Percentiles rank a stretch among this genome's conserved stretches.
Conservation (phyloP, 2,113 vertebrate species). For the Festucalex cinctus region DNA sequence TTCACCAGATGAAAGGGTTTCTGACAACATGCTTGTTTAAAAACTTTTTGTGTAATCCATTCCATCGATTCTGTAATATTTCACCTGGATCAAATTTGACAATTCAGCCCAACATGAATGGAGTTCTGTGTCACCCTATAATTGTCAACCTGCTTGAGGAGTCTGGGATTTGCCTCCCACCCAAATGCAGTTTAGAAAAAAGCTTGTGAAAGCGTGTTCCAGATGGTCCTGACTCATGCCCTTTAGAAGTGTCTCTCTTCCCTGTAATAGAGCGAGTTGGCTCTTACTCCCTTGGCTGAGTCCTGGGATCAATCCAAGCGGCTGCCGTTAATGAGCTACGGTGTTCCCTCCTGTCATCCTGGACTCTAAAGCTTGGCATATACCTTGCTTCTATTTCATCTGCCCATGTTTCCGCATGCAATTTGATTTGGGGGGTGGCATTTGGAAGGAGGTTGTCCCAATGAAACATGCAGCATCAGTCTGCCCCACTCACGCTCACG, state of each 20-base stretch:
- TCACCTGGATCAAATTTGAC: slow-evolving; percentile 43
- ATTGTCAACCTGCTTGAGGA: slow-evolving; percentile 61
- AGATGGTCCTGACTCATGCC: slow-evolving; percentile 54
- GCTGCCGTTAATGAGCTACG: slow-evolving; percentile 69
- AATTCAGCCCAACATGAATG: slow-evolving; percentile 28
- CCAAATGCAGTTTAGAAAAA: slow-evolving; percentile 30
- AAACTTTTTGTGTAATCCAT: slow-evolving; percentile 15
- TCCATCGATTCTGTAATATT: slow-evolving; percentile 19
- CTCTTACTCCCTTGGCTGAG: slow-evolving; percentile 59
- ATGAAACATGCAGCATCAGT: slow-evolving; percentile 31
- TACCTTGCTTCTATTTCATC: slow-evolving; percentile 47
- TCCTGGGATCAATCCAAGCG: slow-evolving; percentile 58
- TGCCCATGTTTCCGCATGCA: slow-evolving; percentile 39
- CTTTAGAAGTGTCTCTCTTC: slow-evolving; percentile 65
- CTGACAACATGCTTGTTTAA: background rate
- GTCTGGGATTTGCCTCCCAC: slow-evolving; percentile 48
- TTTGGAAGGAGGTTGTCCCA: slow-evolving; percentile 29
- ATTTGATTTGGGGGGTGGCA: slow-evolving; percentile 45
- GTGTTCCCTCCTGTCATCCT: slow-evolving; percentile 59
- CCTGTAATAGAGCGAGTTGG: slow-evolving; percentile 57
- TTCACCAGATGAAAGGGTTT: background rate
- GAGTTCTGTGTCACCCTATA: slow-evolving; percentile 38
- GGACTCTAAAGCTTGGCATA: slow-evolving; percentile 43
- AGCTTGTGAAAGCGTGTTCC: slow-evolving; percentile 44
- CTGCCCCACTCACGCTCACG: slow-evolving; percentile 22